Conservation (phyloP, 2,888 invertebrate genomes). For the Latrodectus elegans region DNA sequence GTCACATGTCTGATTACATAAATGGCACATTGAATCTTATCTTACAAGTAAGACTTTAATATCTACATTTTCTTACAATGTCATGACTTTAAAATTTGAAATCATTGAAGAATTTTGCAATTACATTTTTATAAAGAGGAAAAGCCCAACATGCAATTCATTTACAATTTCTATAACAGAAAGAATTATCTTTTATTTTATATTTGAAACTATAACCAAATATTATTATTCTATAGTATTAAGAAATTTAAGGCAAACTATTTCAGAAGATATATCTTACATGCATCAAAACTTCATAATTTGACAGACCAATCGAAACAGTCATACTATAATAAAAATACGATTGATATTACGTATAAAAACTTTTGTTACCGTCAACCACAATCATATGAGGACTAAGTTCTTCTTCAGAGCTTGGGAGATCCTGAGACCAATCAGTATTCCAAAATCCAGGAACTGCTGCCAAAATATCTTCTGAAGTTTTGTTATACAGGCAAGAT, state of each 20-base stretch:
- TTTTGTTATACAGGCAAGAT: constrained; percentile 77
- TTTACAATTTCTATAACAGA: too few relatives aligned
- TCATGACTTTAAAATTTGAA: too few relatives aligned
- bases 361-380: constrained; percentile 43
- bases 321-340: not conserved
- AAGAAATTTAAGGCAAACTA: not conserved
- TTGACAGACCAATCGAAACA: not conserved
- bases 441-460: constrained; percentile 84
- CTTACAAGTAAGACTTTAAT: too few relatives aligned
- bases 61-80: too few relatives aligned
- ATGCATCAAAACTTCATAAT: not conserved
- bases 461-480: constrained; percentile 79
- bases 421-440: constrained; percentile 47
- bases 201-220: too few relatives aligned
- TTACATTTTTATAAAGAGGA: too few relatives aligned
- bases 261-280: not conserved
- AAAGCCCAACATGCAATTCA: too few relatives aligned
- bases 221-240: too few relatives aligned
- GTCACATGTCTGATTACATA: too few relatives aligned
- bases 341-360: not conserved
- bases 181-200: too few relatives aligned
- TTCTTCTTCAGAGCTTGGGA: constrained; percentile 60
- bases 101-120: too few relatives aligned
- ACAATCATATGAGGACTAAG: constrained; percentile 44
- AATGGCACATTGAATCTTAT: too few relatives aligned